Base-by-base conservation (phyloP, 2,113 vertebrate genomes). In the Oryzias curvinotus region DNA sequence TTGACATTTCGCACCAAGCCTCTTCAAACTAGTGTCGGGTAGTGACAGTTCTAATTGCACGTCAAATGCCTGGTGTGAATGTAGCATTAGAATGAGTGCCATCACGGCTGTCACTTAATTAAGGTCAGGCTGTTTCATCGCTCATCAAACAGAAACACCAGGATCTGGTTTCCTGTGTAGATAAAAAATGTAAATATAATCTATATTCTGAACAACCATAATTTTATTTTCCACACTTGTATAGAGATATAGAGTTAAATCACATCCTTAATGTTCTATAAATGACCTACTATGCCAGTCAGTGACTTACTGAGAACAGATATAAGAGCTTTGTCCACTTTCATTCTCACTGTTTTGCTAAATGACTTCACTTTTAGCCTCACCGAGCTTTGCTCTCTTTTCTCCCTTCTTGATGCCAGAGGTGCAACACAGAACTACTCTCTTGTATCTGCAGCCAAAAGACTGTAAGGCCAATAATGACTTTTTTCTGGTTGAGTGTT, bases 131-230 rank as follows among this genome's bases (percentile, higher is more conserved):
- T 73, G 62, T 65, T 55, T 74, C 62, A 69, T 36, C 50, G 78
- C 67, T 68, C 54, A 43, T 28, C 14, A 18, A 41, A 3, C 52
- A 48, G 56, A 30, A 62, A 68, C 13, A 2, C 16, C 6, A 12
- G 51, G 43, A 46, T 73, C 36, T 73, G 23, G 60, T 51, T 42
- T 80, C 66, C 50, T 78, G 61, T 87, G 70, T 81, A 83, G 72
- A 76, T 79, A 82, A 53, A 76, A 58, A 86, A 82, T 88, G 85
- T 90, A 87, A 78, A 88, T 86, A 86, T n/a, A 51, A 62, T 80
- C 82, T 74, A 82, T 81, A 85, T 81, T 81, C 81, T 82, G 81
- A 56, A 72, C 63, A 85, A 68, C 30, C 12, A 79, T 62, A 14
- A 69, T 66, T 82, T 84, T 84, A 82, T 85, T 87, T 85, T 86